Base-by-base conservation (phyloP, 2,888 invertebrate species). In the Chirona hameri region DNA sequence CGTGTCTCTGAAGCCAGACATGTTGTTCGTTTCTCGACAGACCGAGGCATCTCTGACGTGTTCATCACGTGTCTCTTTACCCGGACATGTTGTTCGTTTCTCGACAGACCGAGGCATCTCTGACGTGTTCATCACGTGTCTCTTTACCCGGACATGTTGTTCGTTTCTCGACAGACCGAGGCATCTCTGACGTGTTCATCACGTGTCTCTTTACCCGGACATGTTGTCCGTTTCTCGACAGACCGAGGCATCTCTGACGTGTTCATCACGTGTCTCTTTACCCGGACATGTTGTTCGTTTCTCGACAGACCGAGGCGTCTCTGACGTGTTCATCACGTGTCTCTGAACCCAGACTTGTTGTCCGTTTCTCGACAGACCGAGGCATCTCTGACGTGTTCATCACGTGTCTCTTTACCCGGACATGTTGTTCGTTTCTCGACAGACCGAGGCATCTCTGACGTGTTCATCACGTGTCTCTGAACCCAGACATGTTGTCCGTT, bases 51-150 rank as follows among this genome's bases (percentile, higher is more conserved):
- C 79, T 86, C 87, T 14, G 89, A 92, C 86, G 93, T 90, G 86
- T 90, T 93, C 84, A 90, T 95, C 81, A 94, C 94, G 21, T 94
- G 93, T 86, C 91, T 39, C 39, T 39, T 2, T 5, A 39, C 39
- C 2, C 39, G 4, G 39, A 2, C 39, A 39, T 39, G 39, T 39
- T 39, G 39, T n/a, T 0, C 24, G 39, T 29, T 10, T 29, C 27
- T 69, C 31, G 4, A 31, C 72, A 83, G 88, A 88, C 27, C 88
- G 90, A 0, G 90, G 90, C 52, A 92, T 96, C 79, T 86, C 87
- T 14, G 89, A 92, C 86, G 93, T 90, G 86, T 90, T 93, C 84
- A 90, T 95, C 81, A 94, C 94, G 21, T 94, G 93, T 86, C 91
- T 39, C 39, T 39, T 2, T 5, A 39, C 39, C 2, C 39, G 4